Base-by-base conservation (phyloP, 2,113 vertebrate species). In the Salvelinus namaycush region DNA sequence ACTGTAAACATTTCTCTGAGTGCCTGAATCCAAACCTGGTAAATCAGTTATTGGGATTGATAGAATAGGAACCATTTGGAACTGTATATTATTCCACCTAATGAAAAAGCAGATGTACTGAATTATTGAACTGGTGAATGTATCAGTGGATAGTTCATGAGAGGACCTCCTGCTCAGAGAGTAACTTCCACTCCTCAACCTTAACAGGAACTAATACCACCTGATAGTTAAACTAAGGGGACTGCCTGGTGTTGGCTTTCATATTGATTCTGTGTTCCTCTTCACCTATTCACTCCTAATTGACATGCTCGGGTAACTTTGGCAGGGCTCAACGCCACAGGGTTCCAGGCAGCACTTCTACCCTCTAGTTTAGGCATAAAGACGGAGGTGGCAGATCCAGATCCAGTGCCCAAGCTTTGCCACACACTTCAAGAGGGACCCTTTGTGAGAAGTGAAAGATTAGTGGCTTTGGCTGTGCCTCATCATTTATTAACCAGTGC, bases 401-500 rank as follows among this genome's bases (percentile, higher is more conserved):
- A 79, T 57, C 12, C 7, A 9, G 62, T 86, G 78, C 49, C 79
- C 76, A 70, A 26, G 22, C 11, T 81, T 76, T 84, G 72, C 79
- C 70, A 76, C 70, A 73, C 62, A 75, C 66, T 77, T 83, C 80
- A 79, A 72, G 48, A 79, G 74, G 72, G 79, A 67, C 80, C 75
- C 73, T 81, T 89, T 91, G 89, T 91, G 84, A 74, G 73, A 66
- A 79, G 74, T 67, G 16, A 68, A 76, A 84, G 85, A 84, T 78
- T 81, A 79, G 80, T 22, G 34, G 39, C 51, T 31, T 73, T 26
- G 59, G 48, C 73, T 75, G 65, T 57, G 27, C 54, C 18, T 90
- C 83, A 87, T 91, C 75, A 87, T 79, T 89, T 89, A 91, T 89
- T 88, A 67, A 89, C 70, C 59, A 51, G 49, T 70, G 31, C 71